These are phyloP conservation scores for Hypena proboscidalis DNA, from an alignment of 2,888 invertebrate genomes.

Conservation along the genomic window DNA sequence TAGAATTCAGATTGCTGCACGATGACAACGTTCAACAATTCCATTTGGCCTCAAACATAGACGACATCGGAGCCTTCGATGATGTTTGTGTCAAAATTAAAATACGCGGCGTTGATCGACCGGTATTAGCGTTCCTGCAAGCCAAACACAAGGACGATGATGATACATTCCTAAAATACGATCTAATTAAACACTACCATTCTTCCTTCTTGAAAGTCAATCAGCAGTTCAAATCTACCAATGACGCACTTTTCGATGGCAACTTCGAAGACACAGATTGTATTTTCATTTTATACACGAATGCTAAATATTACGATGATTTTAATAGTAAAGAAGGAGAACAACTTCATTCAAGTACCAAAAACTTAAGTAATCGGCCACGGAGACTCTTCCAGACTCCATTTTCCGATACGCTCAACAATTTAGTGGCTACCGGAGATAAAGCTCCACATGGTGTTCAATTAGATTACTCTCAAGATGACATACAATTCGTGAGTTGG, in stretches of 20 bases:
- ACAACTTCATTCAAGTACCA: background rate
- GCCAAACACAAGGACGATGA: constrained; percentile 30
- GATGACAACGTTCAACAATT: constrained; percentile 17
- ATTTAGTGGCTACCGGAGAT: constrained; percentile 27
- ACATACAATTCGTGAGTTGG: no score
- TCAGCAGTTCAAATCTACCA: constrained; percentile 12
- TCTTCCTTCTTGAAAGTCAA: constrained; percentile 22
- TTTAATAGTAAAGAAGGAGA: background rate
- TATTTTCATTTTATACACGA: constrained; percentile 34
- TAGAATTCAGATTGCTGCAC: constrained; percentile 24
- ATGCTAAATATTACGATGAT: constrained; percentile 17
- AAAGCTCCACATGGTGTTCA: no score
- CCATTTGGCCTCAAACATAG: constrained; percentile 28
- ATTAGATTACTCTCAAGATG: no score
- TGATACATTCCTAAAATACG: constrained; percentile 5
- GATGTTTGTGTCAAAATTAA: constrained; percentile 30
- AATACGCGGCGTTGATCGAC: constrained; percentile 10
- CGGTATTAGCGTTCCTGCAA: constrained; percentile 28
- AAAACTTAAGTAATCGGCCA: background rate
- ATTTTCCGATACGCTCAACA: background rate
- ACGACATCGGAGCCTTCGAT: constrained; percentile 31
- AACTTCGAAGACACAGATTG: constrained; percentile 24
- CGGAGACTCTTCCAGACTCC: constrained; percentile 1
- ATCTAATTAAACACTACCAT: constrained; percentile 26
- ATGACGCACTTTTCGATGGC: constrained; percentile 20